phyloP scores from a whole-genome alignment of 2,797 vertebrate species.

The Myotis daubentonii region DNA sequence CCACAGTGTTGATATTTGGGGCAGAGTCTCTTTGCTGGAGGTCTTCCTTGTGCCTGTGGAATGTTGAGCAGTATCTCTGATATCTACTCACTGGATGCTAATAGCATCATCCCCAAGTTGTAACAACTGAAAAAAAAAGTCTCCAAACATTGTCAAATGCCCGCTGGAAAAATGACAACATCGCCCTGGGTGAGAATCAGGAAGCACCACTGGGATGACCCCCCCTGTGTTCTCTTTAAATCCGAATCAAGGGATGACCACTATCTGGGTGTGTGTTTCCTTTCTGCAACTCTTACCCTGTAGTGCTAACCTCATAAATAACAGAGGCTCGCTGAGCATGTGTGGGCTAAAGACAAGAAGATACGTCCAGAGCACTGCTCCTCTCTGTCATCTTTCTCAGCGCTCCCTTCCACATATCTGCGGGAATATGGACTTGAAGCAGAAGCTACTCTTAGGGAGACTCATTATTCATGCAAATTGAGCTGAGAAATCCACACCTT shows the following conservation, averaged over 20 bases:
- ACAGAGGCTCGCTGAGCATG: not conserved
- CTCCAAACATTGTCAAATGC: not conserved
- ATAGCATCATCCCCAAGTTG: too few relatives aligned
- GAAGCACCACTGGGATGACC: not conserved
- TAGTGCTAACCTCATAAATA: not conserved
- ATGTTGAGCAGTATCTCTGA: not conserved
- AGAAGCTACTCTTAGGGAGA: not conserved
- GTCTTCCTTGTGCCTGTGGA: not conserved
- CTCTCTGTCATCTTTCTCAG: not conserved
- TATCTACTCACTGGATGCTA: too few relatives aligned
- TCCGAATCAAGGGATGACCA: not conserved
- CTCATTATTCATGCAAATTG: not conserved
- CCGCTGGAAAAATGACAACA: not conserved
- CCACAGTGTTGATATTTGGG: not conserved
- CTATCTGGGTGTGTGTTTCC: too few relatives aligned
- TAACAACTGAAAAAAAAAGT: too few relatives aligned
- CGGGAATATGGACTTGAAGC: not conserved
- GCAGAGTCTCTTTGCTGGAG: not conserved
- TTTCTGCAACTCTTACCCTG: not conserved
- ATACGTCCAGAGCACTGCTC: accelerated
- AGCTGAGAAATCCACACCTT: constrained; percentile 72
- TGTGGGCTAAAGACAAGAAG: not conserved
- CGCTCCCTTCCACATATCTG: not conserved
- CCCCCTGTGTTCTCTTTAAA: not conserved
- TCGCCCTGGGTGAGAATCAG: not conserved